Percentiles rank a stretch among this genome's conserved stretches.
Conservation (phyloP, 2,888 invertebrate species). For the Hermaeophaga mercurialis region DNA sequence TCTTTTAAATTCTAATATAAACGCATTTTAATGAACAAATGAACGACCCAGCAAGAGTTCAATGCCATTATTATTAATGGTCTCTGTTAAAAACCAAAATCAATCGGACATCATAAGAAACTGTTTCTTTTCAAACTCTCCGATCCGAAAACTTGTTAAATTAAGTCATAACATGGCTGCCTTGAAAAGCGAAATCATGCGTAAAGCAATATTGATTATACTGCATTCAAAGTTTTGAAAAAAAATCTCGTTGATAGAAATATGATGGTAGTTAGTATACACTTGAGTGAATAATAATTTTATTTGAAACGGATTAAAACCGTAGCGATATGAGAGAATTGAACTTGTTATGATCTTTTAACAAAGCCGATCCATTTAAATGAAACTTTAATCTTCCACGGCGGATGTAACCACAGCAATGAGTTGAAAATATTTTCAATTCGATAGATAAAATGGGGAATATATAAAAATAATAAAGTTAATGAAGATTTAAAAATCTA, state of each 20-base stretch:
- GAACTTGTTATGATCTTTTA: slow-evolving; percentile 4
- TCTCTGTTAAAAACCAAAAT: slow-evolving; percentile 5
- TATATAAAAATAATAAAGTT: too few species aligned
- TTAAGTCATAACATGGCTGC: slow-evolving; percentile 22
- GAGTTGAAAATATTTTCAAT: too few species aligned
- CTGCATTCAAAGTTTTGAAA: slow-evolving; percentile 3
- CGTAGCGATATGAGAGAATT: not conserved
- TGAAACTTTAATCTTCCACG: not conserved
- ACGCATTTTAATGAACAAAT: too few species aligned
- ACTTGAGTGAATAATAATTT: slow-evolving; percentile 14
- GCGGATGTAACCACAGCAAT: too few species aligned
- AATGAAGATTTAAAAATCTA: too few species aligned
- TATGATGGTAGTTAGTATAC: slow-evolving; percentile 5
- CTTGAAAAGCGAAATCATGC: slow-evolving; percentile 19
- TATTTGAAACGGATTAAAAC: not conserved
- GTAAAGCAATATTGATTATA: slow-evolving; percentile 21
- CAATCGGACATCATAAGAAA: slow-evolving; percentile 9
- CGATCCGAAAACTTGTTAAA: slow-evolving; percentile 24
- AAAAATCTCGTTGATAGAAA: slow-evolving; percentile 4
- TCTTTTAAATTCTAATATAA: too few species aligned
- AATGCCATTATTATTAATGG: not conserved
- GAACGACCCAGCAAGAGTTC: not conserved
- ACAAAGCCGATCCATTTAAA: not conserved
- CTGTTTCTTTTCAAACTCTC: slow-evolving; percentile 17
- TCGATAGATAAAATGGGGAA: too few species aligned